Percentiles rank a stretch among this genome's conserved stretches.
These are phyloP conservation scores for Manis pentadactyla DNA, from an alignment of 2,797 vertebrate species.

Conservation along the genomic window DNA sequence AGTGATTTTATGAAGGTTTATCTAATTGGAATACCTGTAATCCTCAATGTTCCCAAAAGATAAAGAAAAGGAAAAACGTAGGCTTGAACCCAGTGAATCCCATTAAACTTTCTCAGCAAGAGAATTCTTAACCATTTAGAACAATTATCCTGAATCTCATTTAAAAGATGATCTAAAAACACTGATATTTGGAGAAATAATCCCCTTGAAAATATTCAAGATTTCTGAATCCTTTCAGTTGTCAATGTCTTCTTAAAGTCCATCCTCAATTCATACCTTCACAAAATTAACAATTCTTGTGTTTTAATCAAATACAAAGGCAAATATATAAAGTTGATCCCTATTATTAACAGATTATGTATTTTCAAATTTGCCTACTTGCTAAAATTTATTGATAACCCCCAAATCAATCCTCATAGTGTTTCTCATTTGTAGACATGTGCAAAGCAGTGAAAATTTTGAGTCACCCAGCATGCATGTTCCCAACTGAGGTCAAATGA, in stretches of 20 bases:
- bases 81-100: conserved; percentile 4
- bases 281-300: background rate
- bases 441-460: background rate
- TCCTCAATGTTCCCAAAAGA: conserved; percentile 4
- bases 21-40: background rate
- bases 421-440: background rate
- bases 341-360: background rate
- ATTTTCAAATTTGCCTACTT: background rate
- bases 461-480: background rate
- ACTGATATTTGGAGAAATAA: conserved; percentile 22
- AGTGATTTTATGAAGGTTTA: conserved; percentile 29
- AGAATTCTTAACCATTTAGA: conserved; percentile 6
- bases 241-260: background rate
- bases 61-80: background rate
- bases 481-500: background rate
- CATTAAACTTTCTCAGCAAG: conserved; percentile 5
- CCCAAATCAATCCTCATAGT: background rate
- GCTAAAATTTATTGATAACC: background rate
- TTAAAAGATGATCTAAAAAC: conserved; percentile 2
- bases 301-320: background rate
- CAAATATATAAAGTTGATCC: background rate
- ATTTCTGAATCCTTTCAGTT: background rate
- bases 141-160: background rate
- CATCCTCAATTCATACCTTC: background rate
- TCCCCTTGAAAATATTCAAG: background rate